Conservation (phyloP, 2,113 vertebrate species). For the Callospermophilus lateralis region DNA sequence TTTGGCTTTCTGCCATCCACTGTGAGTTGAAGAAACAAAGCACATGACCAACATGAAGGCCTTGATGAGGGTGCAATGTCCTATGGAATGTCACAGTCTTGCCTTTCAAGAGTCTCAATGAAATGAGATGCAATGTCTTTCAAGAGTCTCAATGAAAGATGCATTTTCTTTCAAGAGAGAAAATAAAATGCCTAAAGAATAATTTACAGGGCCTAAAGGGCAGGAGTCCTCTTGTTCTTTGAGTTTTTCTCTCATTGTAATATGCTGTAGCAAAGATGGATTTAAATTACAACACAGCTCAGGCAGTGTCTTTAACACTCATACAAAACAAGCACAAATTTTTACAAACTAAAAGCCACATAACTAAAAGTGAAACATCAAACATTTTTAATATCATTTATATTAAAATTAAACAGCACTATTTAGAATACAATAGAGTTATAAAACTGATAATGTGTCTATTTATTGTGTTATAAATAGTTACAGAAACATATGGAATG, state of each 20-base stretch:
- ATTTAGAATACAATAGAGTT: not conserved
- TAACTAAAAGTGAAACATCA: slow-evolving; percentile 65
- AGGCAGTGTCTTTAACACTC: slow-evolving; percentile 51
- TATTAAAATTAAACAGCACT: not conserved
- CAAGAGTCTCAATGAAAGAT: not conserved
- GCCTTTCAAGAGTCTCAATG: not conserved
- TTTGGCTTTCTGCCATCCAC: not conserved
- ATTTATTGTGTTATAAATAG: not conserved
- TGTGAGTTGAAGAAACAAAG: not conserved
- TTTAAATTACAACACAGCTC: slow-evolving; percentile 59
- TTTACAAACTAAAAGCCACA: slow-evolving; percentile 76
- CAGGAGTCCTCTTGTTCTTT: slow-evolving; percentile 44
- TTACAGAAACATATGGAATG: not conserved
- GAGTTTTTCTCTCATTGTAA: slow-evolving; percentile 64
- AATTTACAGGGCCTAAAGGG: not conserved
- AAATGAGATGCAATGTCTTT: not conserved
- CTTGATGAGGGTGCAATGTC: not conserved
- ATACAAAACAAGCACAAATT: no score
- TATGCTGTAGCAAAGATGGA: slow-evolving; percentile 3
- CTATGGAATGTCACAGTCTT: not conserved
- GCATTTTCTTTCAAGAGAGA: not conserved
- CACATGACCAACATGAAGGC: not conserved
- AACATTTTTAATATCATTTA: slow-evolving; percentile 69
- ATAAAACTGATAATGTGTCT: not conserved
- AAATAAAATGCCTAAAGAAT: slow-evolving; percentile 24